Percentiles rank a stretch among this genome's conserved stretches.
These are phyloP conservation scores for Falco peregrinus DNA, from an alignment of 2,797 vertebrate genomes.

Conservation along the genomic window DNA sequence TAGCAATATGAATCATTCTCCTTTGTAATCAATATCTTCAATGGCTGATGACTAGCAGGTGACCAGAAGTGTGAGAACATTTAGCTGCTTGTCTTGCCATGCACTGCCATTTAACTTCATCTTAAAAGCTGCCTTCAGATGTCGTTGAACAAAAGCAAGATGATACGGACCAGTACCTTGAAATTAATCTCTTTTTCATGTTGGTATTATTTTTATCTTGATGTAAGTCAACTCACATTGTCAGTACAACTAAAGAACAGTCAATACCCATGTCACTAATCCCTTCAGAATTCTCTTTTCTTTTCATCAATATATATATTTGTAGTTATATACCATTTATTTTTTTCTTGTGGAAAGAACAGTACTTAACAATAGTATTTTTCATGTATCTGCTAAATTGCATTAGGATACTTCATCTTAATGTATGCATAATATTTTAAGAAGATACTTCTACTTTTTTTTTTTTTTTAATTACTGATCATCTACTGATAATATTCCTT, in stretches of 20 bases:
- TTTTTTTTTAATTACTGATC: background rate
- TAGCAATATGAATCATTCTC: constrained; percentile 51
- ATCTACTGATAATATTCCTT: background rate
- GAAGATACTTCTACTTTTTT: background rate
- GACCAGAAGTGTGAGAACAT: constrained; percentile 17
- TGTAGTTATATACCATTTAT: background rate
- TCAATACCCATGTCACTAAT: background rate
- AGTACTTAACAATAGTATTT: background rate
- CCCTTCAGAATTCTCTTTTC: background rate
- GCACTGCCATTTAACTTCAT: constrained; percentile 56
- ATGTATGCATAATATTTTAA: background rate
- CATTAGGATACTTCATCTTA: background rate
- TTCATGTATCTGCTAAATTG: background rate
- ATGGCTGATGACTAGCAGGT: constrained; percentile 16
- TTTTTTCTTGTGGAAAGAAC: background rate
- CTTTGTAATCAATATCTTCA: constrained; percentile 65
- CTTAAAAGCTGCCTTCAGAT: constrained; percentile 42
- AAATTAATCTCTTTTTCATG: constrained; percentile 40
- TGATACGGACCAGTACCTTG: background rate
- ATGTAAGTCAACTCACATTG: background rate
- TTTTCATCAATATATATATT: background rate
- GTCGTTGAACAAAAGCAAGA: constrained; percentile 32
- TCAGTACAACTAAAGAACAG: background rate
- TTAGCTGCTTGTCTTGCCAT: constrained; percentile 47
- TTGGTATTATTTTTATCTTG: constrained; percentile 6